These are phyloP conservation scores for Pangasius larnaudii DNA, from an alignment of 2,797 vertebrate genomes.

Conservation along the genomic window DNA sequence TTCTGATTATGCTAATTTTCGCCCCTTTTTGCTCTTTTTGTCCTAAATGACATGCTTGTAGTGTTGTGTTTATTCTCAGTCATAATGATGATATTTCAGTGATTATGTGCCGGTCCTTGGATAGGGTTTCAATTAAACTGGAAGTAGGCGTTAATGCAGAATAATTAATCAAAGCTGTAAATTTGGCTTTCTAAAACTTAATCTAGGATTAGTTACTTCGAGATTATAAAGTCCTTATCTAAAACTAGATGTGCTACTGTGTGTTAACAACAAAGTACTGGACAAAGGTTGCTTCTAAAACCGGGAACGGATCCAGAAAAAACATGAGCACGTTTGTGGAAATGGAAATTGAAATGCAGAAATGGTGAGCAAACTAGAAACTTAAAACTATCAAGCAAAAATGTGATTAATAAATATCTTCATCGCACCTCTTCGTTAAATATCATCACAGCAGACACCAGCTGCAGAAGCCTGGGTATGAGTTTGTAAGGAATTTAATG, in stretches of 20 bases:
- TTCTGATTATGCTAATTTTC: slow-evolving; percentile 14
- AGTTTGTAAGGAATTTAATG: background rate
- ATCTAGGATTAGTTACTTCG: background rate
- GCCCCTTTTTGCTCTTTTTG: background rate
- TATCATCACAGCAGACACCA: background rate
- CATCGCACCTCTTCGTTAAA: background rate
- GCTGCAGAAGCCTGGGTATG: background rate
- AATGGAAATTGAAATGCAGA: background rate
- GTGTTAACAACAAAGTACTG: background rate
- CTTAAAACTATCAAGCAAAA: background rate
- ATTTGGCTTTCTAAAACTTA: background rate
- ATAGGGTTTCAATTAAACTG: background rate
- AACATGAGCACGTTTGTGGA: background rate
- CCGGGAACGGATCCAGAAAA: background rate
- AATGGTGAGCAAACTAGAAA: background rate
- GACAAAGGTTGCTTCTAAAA: background rate
- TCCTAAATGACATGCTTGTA: slow-evolving; percentile 2
- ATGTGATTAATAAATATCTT: background rate
- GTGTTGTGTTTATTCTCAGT: slow-evolving; percentile 16
- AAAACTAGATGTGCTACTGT: too few species aligned
- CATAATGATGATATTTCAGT: slow-evolving; percentile 4
- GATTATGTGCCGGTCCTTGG: background rate
- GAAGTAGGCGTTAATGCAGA: background rate
- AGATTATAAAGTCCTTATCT: background rate
- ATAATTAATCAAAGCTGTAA: background rate